phyloP scores from a whole-genome alignment of 2,113 vertebrate genomes.

The Cololabis saira region DNA sequence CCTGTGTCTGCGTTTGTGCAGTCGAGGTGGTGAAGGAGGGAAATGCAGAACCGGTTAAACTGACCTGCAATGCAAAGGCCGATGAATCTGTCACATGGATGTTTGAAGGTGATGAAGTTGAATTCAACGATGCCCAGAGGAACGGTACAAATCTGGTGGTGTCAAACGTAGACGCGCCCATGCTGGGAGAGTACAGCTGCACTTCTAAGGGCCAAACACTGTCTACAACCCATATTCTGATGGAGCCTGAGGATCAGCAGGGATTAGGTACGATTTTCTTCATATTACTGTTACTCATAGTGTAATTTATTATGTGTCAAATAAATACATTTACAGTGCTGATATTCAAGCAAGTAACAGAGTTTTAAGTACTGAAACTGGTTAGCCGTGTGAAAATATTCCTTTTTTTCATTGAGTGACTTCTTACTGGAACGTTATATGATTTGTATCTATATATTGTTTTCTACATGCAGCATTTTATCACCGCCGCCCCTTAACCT shows the following conservation, averaged over 20 bases:
- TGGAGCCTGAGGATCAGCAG: slow-evolving; percentile 20
- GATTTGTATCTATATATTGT: no score
- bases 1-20: slow-evolving; percentile 15
- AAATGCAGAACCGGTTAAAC: not conserved
- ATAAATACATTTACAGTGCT: not conserved
- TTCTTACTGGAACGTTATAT: no score
- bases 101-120: accelerated
- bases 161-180: not conserved
- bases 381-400: not conserved
- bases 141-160: slow-evolving; percentile 22
- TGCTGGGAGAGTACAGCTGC: slow-evolving; percentile 78
- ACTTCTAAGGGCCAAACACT: slow-evolving; percentile 50
- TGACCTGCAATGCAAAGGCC: slow-evolving; percentile 51
- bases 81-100: slow-evolving; percentile 50
- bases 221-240: slow-evolving; percentile 67
- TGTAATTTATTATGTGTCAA: not conserved
- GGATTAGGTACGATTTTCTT: slow-evolving; percentile 23
- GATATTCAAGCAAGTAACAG: not conserved
- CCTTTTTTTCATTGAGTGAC: not conserved
- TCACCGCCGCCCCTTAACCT: no score
- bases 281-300: not conserved
- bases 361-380: no score
- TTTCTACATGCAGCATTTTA: no score
- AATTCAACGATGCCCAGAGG: accelerated
- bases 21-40: slow-evolving; percentile 32